Evolutionary conservation across 2,797 vertebrate genomes (phyloP).

Genomic region (Gadopsis marmoratus): DNA sequence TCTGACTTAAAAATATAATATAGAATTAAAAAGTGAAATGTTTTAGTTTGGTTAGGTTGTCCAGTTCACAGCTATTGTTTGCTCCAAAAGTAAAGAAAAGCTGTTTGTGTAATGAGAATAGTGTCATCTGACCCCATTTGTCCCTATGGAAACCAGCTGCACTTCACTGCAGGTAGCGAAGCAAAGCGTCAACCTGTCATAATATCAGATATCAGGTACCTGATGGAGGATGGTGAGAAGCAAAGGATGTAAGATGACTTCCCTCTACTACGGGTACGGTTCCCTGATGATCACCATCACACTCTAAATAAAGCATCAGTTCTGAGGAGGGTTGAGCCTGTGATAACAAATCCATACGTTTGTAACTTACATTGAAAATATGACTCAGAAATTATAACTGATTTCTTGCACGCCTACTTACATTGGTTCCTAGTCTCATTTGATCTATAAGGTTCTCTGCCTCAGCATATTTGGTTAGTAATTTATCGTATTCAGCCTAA

Average conservation of each 20-base stretch:
- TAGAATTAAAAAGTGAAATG: background rate
- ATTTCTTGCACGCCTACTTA: constrained; percentile 55
- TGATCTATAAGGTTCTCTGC: constrained; percentile 82
- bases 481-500: constrained; percentile 84
- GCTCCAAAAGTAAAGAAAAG: constrained; percentile 16
- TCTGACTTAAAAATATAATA: background rate
- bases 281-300: constrained; percentile 44
- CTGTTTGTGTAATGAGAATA: constrained; percentile 30
- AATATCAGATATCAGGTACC: constrained; percentile 73
- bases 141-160: constrained; percentile 56
- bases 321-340: constrained; percentile 63
- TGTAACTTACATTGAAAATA: background rate
- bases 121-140: constrained; percentile 53
- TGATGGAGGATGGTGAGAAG: constrained; percentile 45
- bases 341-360: constrained; percentile 22
- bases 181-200: constrained; percentile 45
- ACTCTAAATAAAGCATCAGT: constrained; percentile 42
- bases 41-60: background rate
- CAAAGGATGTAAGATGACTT: constrained; percentile 50
- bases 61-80: background rate
- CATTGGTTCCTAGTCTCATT: constrained; percentile 75
- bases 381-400: background rate
- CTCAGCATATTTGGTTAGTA: constrained; percentile 81
- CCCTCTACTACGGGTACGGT: constrained; percentile 33
- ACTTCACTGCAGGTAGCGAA: constrained; percentile 53